Evolutionary conservation across 2,888 invertebrate genomes (phyloP), one percentile per base, ranked within the genome.

Genomic region (Oxytorus armatus): DNA sequence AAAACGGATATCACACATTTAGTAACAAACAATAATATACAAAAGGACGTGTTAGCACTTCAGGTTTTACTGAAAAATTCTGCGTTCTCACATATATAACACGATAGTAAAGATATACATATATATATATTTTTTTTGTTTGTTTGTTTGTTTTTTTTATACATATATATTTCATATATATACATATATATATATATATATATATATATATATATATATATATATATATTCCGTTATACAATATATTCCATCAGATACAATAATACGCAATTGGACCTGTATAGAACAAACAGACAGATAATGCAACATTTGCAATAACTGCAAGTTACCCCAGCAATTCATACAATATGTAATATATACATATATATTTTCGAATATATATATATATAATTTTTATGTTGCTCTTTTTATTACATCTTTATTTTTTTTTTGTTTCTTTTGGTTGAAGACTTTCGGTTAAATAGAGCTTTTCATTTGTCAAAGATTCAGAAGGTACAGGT

Each of bases 181-280:
- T n/a, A n/a, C n/a, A n/a, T n/a, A n/a, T n/a, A n/a, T 74, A 77
- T 81, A 81, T 74, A 77, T 81, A 65, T 78, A 79, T 75, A 69
- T 70, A 81, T 84, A 85, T 82, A 86, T 78, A 86, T 86, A 85
- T 82, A 86, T 77, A 47, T 70, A 66, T 78, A 75, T 53, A 66
- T 79, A 73, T 86, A 86, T 85, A 85, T 87, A 85, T 88, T 86
- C 85, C 84, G 85, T 87, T 87, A 87, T 87, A 89, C 88, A 88
- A 88, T 89, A n/a, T n/a, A 88, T 86, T 86, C 86, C 89, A 88
- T 88, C 88, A 88, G 88, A 89, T 90, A 90, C 89, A 90, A 89
- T 89, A 88, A 89, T 89, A 90, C 88, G 89, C 87, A 69, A 65
- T 89, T 89, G 87, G 88, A 90, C 87, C 88, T 89, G 90, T 86